phyloP scores from a whole-genome alignment of 2,797 vertebrate species.

The Sarcoramphus papa region DNA sequence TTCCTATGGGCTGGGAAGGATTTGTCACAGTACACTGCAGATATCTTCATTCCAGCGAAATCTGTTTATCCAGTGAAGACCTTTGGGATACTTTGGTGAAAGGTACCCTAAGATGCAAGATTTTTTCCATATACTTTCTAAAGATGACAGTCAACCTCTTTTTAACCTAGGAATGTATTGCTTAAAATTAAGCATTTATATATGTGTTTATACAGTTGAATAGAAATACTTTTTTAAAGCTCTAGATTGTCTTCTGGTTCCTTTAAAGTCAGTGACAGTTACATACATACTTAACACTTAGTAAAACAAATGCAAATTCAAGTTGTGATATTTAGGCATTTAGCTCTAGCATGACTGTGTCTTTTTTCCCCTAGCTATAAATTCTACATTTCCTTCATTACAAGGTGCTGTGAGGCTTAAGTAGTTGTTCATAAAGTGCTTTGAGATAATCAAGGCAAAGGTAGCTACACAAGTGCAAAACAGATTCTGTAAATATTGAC shows the following conservation, averaged over 20 bases:
- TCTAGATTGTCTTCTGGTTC: not conserved
- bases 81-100: not conserved
- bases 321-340: not conserved
- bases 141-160: not conserved
- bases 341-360: not conserved
- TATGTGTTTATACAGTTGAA: not conserved
- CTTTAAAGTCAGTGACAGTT: not conserved
- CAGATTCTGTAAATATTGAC: not conserved
- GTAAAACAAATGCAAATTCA: not conserved
- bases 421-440: not conserved
- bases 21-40: not conserved
- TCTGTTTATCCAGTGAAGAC: not conserved
- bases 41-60: not conserved
- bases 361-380: not conserved
- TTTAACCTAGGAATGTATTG: not conserved
- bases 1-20: not conserved
- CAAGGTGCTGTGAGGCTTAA: not conserved
- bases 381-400: not conserved
- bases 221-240: not conserved
- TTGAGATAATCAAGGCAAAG: not conserved
- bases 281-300: not conserved
- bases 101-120: not conserved
- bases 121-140: not conserved
- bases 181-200: not conserved
- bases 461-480: not conserved